phyloP scores from a whole-genome alignment of 2,888 invertebrate genomes.

The Ormyrus rosae region DNA sequence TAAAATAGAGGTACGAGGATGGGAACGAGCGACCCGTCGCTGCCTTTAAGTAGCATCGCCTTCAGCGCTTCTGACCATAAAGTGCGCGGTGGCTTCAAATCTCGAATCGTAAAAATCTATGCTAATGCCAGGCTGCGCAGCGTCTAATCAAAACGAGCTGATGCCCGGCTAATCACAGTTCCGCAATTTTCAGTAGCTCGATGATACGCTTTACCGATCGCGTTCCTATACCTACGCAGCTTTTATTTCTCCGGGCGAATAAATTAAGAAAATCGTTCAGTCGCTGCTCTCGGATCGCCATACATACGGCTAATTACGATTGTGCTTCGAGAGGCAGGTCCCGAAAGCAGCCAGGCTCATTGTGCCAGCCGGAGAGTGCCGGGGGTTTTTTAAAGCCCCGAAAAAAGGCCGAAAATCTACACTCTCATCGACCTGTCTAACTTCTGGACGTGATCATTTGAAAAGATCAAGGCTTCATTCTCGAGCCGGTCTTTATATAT shows the following conservation, averaged over 20 bases:
- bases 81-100: slow-evolving; percentile 30
- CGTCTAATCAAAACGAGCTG: slow-evolving; percentile 40
- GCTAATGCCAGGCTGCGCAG: slow-evolving; percentile 39
- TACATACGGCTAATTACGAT: too few species aligned
- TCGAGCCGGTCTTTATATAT: slow-evolving; percentile 35
- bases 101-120: slow-evolving; percentile 50
- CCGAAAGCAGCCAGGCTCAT: too few species aligned
- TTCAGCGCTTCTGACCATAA: slow-evolving; percentile 35
- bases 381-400: slow-evolving; percentile 5
- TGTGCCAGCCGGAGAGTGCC: too few species aligned
- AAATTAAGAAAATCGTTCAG: too few species aligned
- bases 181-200: slow-evolving; percentile 51
- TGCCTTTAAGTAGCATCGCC: slow-evolving; percentile 41
- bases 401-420: slow-evolving; percentile 28
- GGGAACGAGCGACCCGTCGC: slow-evolving; percentile 16
- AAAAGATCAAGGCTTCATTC: slow-evolving; percentile 49
- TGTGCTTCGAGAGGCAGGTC: too few species aligned
- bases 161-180: slow-evolving; percentile 18
- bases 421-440: slow-evolving; percentile 28
- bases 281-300: too few species aligned
- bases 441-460: slow-evolving; percentile 47
- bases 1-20: slow-evolving; percentile 34
- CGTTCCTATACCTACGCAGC: not conserved
- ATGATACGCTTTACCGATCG: slow-evolving; percentile 44
- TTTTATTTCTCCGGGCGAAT: too few species aligned